Evolutionary conservation across 2,888 invertebrate species (phyloP).

Genomic region (Drosophila algonquin): DNA sequence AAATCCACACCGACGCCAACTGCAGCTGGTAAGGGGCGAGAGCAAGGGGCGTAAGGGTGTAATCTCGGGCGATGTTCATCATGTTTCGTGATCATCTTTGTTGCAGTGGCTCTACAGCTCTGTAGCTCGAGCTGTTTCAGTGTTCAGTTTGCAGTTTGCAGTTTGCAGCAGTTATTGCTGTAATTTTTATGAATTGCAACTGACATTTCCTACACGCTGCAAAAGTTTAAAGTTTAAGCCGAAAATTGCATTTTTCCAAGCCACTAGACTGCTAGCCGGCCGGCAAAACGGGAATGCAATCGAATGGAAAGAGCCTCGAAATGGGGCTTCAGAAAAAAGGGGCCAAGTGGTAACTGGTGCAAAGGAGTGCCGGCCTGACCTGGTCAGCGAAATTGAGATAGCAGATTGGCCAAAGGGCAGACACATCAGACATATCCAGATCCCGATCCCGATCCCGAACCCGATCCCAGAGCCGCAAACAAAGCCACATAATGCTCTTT

Average conservation of each 20-base stretch:
- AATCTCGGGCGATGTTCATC: constrained; percentile 77
- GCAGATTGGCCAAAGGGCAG: constrained; percentile 32
- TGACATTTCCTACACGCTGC: constrained; percentile 81
- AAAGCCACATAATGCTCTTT: constrained; percentile 34
- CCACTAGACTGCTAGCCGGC: constrained; percentile 51
- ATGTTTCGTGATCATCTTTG: constrained; percentile 68
- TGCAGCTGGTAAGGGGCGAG: constrained; percentile 27
- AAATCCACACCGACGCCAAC: constrained; percentile 38
- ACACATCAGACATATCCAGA: constrained; percentile 7
- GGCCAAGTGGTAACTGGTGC: constrained; percentile 55
- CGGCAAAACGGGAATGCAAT: constrained; percentile 50
- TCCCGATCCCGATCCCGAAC: neutral
- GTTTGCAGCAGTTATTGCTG: constrained; percentile 66
- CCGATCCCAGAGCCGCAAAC: constrained; percentile 2
- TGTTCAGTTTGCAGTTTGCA: neutral
- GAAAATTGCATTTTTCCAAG: constrained; percentile 48
- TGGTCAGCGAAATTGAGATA: constrained; percentile 46
- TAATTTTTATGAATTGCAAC: constrained; percentile 81
- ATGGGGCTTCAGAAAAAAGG: neutral
- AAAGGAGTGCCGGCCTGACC: constrained; percentile 50
- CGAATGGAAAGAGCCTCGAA: constrained; percentile 1
- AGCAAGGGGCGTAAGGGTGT: constrained; percentile 51
- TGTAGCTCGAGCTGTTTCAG: constrained; percentile 28
- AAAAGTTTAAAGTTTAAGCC: constrained; percentile 77
- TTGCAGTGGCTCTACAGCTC: constrained; percentile 10